A percentile compares a stretch with the other conserved stretches of the same genome.
Conservation (phyloP, 2,888 invertebrate species). For the Thymelicus sylvestris region DNA sequence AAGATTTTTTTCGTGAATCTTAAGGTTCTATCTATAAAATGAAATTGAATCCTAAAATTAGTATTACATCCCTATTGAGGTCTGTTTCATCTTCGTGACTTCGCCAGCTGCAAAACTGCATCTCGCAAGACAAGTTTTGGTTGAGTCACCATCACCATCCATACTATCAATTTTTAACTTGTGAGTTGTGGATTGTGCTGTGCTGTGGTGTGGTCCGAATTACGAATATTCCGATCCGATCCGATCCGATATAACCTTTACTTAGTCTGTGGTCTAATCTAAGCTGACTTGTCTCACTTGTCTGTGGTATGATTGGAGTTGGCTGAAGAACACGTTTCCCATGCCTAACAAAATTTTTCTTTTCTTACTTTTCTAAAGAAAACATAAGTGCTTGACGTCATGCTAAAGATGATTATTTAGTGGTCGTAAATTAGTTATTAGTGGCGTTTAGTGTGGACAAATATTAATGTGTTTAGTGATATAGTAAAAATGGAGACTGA, state of each 20-base stretch:
- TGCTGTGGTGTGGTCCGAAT: too few species aligned
- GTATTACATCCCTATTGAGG: too few species aligned
- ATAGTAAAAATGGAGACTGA: conserved; percentile 97
- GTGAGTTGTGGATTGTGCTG: too few species aligned
- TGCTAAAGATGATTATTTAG: conserved; percentile 74
- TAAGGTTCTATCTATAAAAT: too few species aligned
- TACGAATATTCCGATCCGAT: background rate
- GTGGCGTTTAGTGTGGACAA: conserved; percentile 71
- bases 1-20: too few species aligned
- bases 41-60: too few species aligned
- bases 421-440: conserved; percentile 70
- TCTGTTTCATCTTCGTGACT: too few species aligned
- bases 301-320: conserved; percentile 15
- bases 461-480: conserved; percentile 81
- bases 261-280: background rate
- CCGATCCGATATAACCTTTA: too few species aligned
- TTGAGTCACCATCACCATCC: too few species aligned
- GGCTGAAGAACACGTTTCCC: conserved; percentile 45
- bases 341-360: conserved; percentile 40
- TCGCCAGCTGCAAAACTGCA: too few species aligned
- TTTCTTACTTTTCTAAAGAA: conserved; percentile 50
- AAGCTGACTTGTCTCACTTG: background rate
- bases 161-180: too few species aligned
- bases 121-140: too few species aligned
- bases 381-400: conserved; percentile 75